A percentile compares a stretch with the other conserved stretches of the same genome.
These are phyloP conservation scores for Erebia epiphron DNA, from an alignment of 2,888 invertebrate species.

Conservation along the genomic window DNA sequence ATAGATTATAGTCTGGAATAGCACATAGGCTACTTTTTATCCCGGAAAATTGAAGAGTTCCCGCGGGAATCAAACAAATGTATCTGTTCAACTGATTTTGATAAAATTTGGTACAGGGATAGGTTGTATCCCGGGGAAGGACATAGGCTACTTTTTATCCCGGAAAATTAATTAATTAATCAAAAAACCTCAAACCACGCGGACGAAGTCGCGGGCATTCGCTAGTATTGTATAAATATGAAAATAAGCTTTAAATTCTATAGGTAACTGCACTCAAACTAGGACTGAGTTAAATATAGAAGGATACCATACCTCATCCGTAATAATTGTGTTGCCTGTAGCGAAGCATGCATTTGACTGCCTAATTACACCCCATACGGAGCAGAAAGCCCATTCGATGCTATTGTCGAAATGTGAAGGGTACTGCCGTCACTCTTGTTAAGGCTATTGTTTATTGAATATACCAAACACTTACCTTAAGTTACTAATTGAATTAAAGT, in stretches of 20 bases:
- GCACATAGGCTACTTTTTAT: too few relatives aligned
- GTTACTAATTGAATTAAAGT: too few relatives aligned
- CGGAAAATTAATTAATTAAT: too few relatives aligned
- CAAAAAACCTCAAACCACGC: too few relatives aligned
- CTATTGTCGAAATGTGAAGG: conserved; percentile 39
- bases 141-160: too few relatives aligned
- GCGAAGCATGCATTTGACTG: conserved; percentile 54
- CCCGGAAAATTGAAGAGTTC: too few relatives aligned
- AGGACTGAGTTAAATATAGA: conserved; percentile 6
- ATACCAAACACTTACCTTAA: background rate
- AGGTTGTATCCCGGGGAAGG: too few relatives aligned
- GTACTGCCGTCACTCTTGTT: conserved; percentile 39
- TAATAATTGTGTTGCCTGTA: conserved; percentile 13
- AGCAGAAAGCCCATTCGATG: conserved; percentile 31
- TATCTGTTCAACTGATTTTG: too few relatives aligned
- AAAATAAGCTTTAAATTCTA: background rate
- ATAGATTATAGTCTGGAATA: too few relatives aligned
- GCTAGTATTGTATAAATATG: background rate
- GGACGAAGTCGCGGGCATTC: too few relatives aligned
- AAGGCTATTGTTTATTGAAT: conserved; percentile 25
- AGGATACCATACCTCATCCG: conserved; percentile 2
- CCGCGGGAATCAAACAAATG: too few relatives aligned
- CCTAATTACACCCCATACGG: conserved; percentile 55
- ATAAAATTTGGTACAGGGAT: too few relatives aligned
- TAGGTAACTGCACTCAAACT: background rate